These are phyloP conservation scores for Rhorus exstirpatorius DNA, from an alignment of 2,888 invertebrate genomes.

Conservation along the genomic window DNA sequence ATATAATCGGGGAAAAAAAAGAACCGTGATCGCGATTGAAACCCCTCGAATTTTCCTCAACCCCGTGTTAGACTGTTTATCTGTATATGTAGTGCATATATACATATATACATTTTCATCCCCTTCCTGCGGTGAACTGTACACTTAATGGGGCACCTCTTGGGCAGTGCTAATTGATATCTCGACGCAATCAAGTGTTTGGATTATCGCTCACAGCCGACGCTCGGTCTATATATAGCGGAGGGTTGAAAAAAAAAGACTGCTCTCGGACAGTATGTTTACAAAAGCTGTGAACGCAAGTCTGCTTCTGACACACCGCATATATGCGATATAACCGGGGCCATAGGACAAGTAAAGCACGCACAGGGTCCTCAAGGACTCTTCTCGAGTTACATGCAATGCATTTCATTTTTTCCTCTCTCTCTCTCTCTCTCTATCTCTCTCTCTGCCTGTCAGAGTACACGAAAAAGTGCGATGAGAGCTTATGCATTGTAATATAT, in stretches of 20 bases:
- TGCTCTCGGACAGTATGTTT: conserved; percentile 76
- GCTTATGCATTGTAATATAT: conserved; percentile 75
- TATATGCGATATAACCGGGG: conserved; percentile 15
- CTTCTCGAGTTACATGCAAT: conserved; percentile 70
- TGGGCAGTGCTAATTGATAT: conserved; percentile 83
- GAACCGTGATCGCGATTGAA: conserved; percentile 24
- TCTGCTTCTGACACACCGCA: conserved; percentile 81
- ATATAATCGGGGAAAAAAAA: not conserved
- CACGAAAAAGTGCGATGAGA: conserved; percentile 58
- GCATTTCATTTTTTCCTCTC: conserved; percentile 59
- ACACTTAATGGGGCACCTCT: conserved; percentile 72
- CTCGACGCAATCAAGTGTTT: conserved; percentile 84
- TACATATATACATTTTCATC: conserved; percentile 50
- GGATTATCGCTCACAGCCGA: conserved; percentile 77
- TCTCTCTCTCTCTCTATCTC: conserved; percentile 42
- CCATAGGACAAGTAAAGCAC: conserved; percentile 56
- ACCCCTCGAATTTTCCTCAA: conserved; percentile 37
- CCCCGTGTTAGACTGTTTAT: conserved; percentile 6
- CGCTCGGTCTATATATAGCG: conserved; percentile 24
- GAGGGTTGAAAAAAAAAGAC: conserved; percentile 65
- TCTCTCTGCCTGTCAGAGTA: conserved; percentile 39
- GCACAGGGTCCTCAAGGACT: conserved; percentile 65
- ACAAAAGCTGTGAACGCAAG: conserved; percentile 82
- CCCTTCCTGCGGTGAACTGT: conserved; percentile 13
- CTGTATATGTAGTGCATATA: conserved; percentile 1